Percentiles rank a stretch among this genome's conserved stretches.
These are phyloP conservation scores for Erannis defoliaria DNA, from an alignment of 2,888 invertebrate genomes.

Conservation along the genomic window DNA sequence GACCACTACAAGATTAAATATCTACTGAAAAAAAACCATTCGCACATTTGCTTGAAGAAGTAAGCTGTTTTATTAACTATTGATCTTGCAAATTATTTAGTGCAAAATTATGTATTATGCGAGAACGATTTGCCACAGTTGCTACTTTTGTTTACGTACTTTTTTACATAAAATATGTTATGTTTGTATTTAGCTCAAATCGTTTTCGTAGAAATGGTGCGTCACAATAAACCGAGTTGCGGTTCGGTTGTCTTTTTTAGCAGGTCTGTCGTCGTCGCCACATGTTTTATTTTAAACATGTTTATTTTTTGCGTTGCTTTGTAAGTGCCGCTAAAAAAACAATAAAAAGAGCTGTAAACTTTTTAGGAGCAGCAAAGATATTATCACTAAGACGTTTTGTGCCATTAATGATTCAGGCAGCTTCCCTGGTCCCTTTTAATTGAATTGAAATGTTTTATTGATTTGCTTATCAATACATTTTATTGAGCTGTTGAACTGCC, in stretches of 20 bases:
- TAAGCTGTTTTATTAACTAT: too few relatives aligned
- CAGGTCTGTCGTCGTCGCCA: conserved; percentile 46
- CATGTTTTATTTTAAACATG: conserved; percentile 51
- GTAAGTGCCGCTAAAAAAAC: conserved; percentile 48
- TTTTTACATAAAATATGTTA: conserved; percentile 5
- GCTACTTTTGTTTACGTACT: conserved; percentile 9
- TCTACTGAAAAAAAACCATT: too few relatives aligned
- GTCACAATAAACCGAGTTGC: conserved; percentile 39
- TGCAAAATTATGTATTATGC: neutral
- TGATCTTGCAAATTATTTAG: too few relatives aligned
- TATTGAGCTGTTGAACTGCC: conserved; percentile 45
- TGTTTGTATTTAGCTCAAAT: conserved; percentile 40
- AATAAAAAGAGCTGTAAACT: conserved; percentile 35
- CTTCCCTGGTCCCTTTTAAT: conserved; percentile 41
- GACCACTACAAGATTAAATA: too few relatives aligned
- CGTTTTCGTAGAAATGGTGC: conserved; percentile 45
- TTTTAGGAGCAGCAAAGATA: conserved; percentile 34
- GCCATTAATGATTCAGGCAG: conserved; percentile 25
- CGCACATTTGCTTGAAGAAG: too few relatives aligned
- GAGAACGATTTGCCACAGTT: neutral
- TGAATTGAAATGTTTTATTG: conserved; percentile 57
- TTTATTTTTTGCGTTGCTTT: conserved; percentile 53
- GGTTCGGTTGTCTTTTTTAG: conserved; percentile 46
- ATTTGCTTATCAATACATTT: conserved; percentile 47
- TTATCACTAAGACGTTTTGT: conserved; percentile 32